phyloP scores from a whole-genome alignment of 2,888 invertebrate species.

The Steromphala cineraria region DNA sequence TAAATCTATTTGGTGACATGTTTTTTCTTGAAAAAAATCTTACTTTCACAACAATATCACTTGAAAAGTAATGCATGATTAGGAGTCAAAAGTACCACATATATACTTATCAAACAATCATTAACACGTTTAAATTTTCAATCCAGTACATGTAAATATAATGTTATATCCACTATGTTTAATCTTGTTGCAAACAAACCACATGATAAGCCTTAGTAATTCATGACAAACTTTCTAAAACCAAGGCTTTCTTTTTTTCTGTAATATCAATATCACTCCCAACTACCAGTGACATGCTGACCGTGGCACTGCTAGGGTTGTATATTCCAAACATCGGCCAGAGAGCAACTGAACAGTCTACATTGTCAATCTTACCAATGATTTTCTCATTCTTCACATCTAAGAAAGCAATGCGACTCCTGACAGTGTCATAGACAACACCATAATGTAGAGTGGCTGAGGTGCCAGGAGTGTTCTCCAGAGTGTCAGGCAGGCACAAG shows the following conservation, averaged over 20 bases:
- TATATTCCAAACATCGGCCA: neutral
- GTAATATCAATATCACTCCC: neutral
- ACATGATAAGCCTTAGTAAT: no score
- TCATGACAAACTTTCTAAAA: neutral
- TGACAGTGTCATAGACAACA: neutral
- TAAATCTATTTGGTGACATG: no score
- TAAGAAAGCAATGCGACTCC: neutral
- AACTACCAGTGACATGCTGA: neutral
- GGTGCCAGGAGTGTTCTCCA: neutral
- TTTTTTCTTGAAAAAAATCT: no score
- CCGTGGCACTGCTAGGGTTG: neutral
- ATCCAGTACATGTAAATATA: no score
- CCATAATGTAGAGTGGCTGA: neutral
- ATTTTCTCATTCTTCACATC: neutral
- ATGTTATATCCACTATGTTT: no score
- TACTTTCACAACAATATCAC: no score
- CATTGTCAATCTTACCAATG: neutral
- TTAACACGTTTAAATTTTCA: no score
- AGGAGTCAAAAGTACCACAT: no score
- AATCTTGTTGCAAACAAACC: no score
- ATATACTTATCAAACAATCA: no score
- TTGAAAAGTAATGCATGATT: no score
- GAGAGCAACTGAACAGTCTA: neutral
- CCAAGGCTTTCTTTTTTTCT: neutral
- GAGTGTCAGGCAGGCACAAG: neutral